Conservation (phyloP, 2,113 vertebrate genomes). For the Nymphicus hollandicus region DNA sequence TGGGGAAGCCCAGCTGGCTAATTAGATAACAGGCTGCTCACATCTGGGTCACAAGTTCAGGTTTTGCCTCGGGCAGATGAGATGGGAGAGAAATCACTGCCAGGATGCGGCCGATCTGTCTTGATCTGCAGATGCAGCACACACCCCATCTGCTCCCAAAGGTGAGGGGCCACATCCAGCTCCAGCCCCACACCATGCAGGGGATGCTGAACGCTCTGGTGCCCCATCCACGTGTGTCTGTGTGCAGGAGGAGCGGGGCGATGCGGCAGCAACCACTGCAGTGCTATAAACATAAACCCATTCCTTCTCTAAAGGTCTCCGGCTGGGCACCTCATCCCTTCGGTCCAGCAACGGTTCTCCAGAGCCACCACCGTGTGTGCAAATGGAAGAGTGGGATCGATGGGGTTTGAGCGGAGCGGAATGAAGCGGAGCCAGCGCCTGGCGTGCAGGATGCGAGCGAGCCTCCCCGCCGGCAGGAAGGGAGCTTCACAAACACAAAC, state of each 20-base stretch:
- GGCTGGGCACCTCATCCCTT: not conserved
- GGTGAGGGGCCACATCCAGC: fast-evolving
- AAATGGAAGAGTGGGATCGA: not conserved
- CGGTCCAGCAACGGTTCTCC: not conserved
- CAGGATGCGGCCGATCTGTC: not conserved
- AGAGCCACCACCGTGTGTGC: not conserved
- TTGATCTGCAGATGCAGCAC: not conserved
- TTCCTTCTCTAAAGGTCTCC: not conserved
- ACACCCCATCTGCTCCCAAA: not conserved
- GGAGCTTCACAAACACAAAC: not conserved
- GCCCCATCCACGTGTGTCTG: fast-evolving
- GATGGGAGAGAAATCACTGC: not conserved
- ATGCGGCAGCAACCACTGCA: not conserved
- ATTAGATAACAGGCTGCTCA: conserved; percentile 12
- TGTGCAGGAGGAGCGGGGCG: not conserved
- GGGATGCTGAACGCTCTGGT: not conserved
- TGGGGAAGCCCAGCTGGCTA: not conserved
- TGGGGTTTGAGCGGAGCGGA: not conserved
- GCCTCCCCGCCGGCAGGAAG: not conserved
- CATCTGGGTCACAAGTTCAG: conserved; percentile 60
- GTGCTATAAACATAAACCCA: not conserved
- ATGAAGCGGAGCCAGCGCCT: not conserved
- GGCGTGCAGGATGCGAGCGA: not conserved
- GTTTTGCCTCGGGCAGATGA: not conserved
- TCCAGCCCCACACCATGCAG: not conserved